Evolutionary conservation across 2,113 vertebrate genomes (phyloP).

Genomic region (Vombatus ursinus): DNA sequence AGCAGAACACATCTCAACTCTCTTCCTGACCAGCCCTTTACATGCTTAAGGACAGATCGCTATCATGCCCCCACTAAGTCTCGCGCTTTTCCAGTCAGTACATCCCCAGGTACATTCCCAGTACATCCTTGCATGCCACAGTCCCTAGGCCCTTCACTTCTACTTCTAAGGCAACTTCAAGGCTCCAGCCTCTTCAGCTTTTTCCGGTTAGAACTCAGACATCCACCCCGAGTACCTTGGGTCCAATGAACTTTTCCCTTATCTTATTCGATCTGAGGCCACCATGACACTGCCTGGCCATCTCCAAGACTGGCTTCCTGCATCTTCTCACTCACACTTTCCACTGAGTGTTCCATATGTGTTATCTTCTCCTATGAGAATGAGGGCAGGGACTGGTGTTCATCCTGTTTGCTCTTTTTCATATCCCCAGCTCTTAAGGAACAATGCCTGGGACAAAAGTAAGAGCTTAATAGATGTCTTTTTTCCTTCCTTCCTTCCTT

Average conservation of each 20-base stretch:
- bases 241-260: background rate
- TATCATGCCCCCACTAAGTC: background rate
- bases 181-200: background rate
- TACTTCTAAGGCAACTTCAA: background rate
- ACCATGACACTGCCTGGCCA: background rate
- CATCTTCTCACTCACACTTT: background rate
- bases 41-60: background rate
- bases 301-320: background rate
- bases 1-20: background rate
- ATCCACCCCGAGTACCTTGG: background rate
- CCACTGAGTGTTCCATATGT: background rate
- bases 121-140: background rate
- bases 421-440: background rate
- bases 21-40: background rate
- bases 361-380: background rate
- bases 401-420: background rate
- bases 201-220: background rate
- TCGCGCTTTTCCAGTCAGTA: background rate
- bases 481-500: background rate
- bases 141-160: background rate
- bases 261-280: background rate
- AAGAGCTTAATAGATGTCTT: background rate
- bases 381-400: background rate
- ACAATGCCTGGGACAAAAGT: background rate
- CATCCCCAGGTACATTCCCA: background rate